A percentile compares a stretch with the other conserved stretches of the same genome.
phyloP scores from a whole-genome alignment of 2,797 vertebrate genomes.

The Melopsittacus undulatus region DNA sequence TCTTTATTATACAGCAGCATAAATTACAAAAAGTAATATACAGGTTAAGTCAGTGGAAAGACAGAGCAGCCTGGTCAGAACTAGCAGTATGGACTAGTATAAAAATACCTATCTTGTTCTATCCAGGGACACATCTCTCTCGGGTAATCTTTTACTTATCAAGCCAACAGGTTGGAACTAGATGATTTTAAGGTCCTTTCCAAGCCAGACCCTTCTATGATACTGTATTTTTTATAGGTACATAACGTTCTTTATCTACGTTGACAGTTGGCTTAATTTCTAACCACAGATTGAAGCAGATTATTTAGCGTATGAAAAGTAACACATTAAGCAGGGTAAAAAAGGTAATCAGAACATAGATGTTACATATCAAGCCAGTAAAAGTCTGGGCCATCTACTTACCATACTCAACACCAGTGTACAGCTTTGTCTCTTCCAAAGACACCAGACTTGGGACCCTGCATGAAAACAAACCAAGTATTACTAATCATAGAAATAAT shows the following conservation, averaged over 20 bases:
- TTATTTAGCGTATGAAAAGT: neutral
- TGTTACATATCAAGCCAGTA: neutral
- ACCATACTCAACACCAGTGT: slow-evolving; percentile 92
- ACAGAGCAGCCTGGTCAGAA: neutral
- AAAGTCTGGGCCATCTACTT: slow-evolving; percentile 45
- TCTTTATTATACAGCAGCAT: neutral
- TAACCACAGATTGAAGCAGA: neutral
- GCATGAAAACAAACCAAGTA: slow-evolving; percentile 50
- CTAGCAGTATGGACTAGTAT: neutral
- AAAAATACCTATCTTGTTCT: neutral
- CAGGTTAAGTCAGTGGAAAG: neutral
- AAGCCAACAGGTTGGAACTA: neutral
- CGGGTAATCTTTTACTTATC: neutral
- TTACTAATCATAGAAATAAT: neutral
- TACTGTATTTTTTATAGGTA: neutral
- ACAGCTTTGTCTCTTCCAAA: slow-evolving; percentile 90
- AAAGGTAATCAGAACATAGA: neutral
- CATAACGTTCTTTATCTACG: neutral
- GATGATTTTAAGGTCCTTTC: neutral
- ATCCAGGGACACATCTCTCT: neutral
- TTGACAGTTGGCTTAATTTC: neutral
- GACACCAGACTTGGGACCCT: slow-evolving; percentile 92
- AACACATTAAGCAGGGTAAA: neutral
- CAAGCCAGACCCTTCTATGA: neutral
- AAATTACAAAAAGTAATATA: neutral